A percentile compares a stretch with the other conserved stretches of the same genome.
These are phyloP conservation scores for Gobionotothen gibberifrons DNA, from an alignment of 2,797 vertebrate species.

Conservation along the genomic window DNA sequence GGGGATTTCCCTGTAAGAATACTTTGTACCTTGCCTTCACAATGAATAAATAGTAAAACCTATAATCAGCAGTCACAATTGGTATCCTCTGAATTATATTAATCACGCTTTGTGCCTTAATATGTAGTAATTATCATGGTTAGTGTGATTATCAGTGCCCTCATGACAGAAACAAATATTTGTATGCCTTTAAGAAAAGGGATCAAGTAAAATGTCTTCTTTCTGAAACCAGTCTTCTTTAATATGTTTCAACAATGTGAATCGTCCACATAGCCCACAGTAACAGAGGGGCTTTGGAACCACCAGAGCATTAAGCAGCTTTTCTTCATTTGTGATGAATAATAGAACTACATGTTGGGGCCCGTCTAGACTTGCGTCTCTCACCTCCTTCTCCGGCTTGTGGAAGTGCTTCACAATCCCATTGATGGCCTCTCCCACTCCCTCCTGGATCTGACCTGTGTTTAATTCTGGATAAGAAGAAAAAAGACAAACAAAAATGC, in stretches of 20 bases:
- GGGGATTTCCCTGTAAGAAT: conserved; percentile 51
- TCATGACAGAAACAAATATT: conserved; percentile 8
- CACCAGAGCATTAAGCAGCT: conserved; percentile 53
- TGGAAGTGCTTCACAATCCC: conserved; percentile 99
- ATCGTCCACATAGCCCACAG: background rate
- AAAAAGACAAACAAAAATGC: conserved; percentile 45
- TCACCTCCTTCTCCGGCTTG: conserved; percentile 99
- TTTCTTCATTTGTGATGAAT: conserved; percentile 69
- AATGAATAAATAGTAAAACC: conserved; percentile 43
- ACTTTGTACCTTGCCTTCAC: conserved; percentile 45
- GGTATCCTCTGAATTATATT: conserved; percentile 31
- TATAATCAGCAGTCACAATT: conserved; percentile 42
- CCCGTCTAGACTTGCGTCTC: conserved; percentile 74
- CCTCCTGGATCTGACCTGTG: conserved; percentile 99
- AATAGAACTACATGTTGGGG: conserved; percentile 70
- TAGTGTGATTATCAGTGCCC: conserved; percentile 2
- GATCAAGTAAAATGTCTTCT: background rate
- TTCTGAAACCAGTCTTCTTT: conserved; percentile 12
- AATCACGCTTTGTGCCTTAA: conserved; percentile 6
- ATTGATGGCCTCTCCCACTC: conserved; percentile 98
- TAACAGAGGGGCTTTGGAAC: conserved; percentile 32
- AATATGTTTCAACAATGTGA: conserved; percentile 24
- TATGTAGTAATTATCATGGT: conserved; percentile 31
- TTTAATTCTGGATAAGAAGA: conserved; percentile 89
- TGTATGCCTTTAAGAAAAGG: background rate